phyloP scores from a whole-genome alignment of 1,140 invertebrate species.

The Phymastichus coffea region DNA sequence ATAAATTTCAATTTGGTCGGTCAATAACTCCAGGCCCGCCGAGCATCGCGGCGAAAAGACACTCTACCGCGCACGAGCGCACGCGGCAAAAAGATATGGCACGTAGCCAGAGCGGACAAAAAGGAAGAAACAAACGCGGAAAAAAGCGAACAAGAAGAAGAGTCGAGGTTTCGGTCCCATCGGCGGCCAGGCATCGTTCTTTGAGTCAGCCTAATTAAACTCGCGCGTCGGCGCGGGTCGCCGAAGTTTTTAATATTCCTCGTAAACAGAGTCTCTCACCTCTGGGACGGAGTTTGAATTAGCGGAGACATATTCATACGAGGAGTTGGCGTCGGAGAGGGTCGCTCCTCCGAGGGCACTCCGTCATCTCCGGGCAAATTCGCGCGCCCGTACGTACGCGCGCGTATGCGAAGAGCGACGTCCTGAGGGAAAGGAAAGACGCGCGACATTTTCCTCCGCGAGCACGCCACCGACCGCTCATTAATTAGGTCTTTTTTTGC shows the following conservation, averaged over 20 bases:
- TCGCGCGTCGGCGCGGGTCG: too few species aligned
- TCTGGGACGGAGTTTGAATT: conserved; percentile 59
- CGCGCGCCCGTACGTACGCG: conserved; percentile 37
- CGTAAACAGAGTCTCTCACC: conserved; percentile 51
- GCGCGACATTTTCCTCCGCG: conserved; percentile 26
- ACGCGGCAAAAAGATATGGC: too few species aligned
- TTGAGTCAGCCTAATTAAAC: too few species aligned
- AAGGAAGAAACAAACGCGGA: too few species aligned
- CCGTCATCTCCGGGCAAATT: conserved; percentile 58
- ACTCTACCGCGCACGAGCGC: too few species aligned
- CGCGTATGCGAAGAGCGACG: conserved; percentile 21
- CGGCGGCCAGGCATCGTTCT: conserved; percentile 1
- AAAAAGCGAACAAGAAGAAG: conserved; percentile 21
- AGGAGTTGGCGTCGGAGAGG: conserved; percentile 58
- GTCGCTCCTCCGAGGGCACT: conserved; percentile 57
- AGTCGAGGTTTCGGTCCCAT: conserved; percentile 12
- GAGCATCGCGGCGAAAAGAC: background rate
- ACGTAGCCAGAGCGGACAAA: too few species aligned
- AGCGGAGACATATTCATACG: conserved; percentile 60
- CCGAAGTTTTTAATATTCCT: conserved; percentile 56
- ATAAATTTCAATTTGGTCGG: background rate
- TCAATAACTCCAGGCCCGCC: too few species aligned
- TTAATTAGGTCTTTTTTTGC: conserved; percentile 60
- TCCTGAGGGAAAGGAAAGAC: conserved; percentile 49
- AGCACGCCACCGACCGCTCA: conserved; percentile 38